Evolutionary conservation across 1,140 invertebrate species (phyloP), one percentile per base, ranked within the genome.

Genomic region (Stegodyphus mimosarum): DNA sequence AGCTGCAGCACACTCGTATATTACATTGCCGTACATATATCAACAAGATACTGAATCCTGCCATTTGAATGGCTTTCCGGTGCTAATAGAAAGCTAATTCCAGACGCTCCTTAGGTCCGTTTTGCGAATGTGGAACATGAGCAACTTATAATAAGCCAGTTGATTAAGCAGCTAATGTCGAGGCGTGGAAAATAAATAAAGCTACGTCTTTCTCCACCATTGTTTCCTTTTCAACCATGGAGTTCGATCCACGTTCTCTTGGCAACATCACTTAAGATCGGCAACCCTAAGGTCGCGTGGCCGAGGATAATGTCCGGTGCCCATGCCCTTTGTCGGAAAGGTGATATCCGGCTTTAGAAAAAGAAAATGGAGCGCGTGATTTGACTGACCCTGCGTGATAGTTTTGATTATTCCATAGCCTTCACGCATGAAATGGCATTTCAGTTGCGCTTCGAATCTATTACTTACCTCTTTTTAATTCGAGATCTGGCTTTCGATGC

Each of bases 321-420:
- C 81, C 79, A 81, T 81, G 79, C 79, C 79, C 79, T 81, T 49
- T 73, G 33, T 18, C 52, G 18, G 69, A 64, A 76, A 84, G 81
- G 81, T 70, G 72, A 84, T 76, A 84, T 84, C 81, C 81, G 81
- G 81, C 73, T 84, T 84, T 67, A 76, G 81, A 84, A 76, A 69
- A 69, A 75, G 73, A 71, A 84, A 75, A 84, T 84, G 72, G 81
- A 75, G 51, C 81, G 81, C 81, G 72, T 84, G 81, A 84, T 75
- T 76, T 6, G 60, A 48, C 50, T 69, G 81, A 84, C 81, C 77
- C 71, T 60, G n/a, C 7, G 55, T 17, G 72, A 15, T 60, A 18
- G 70, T 53, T 53, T 51, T 48, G 9, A 15, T 9, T 60, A 15
- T 11, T 60, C 9, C 55, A 9, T 60, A 15, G 33, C 17, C 81